Conservation (phyloP, 2,888 invertebrate species). For the Syritta pipiens region DNA sequence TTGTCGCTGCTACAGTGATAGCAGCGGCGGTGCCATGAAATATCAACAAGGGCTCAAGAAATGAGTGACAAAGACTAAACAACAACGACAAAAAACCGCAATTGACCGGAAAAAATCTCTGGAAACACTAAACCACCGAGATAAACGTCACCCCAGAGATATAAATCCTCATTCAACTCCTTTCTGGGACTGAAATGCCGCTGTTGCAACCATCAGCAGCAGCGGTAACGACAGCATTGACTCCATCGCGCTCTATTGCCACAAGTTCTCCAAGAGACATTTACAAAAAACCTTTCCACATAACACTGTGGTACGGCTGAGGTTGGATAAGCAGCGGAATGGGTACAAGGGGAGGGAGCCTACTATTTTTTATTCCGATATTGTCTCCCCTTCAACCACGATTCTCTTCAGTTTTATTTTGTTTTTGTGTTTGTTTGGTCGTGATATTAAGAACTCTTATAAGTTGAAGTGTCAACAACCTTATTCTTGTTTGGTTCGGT, state of each 20-base stretch:
- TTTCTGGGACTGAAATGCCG: conserved; percentile 41
- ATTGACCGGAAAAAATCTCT: conserved; percentile 39
- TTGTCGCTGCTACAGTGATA: background rate
- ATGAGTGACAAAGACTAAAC: conserved; percentile 1
- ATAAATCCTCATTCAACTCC: conserved; percentile 51
- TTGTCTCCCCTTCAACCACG: conserved; percentile 41
- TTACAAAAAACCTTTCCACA: conserved; percentile 37
- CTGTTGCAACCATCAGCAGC: conserved; percentile 1
- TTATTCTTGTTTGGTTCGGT: conserved; percentile 33
- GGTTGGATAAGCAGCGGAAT: background rate
- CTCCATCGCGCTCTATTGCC: background rate
- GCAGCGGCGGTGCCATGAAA: conserved; percentile 1
- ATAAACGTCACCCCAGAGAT: conserved; percentile 50
- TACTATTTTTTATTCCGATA: conserved; percentile 50
- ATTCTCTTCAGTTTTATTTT: conserved; percentile 6
- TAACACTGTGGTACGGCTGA: background rate
- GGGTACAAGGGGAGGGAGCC: background rate
- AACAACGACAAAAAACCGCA: background rate
- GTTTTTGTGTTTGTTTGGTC: conserved; percentile 19
- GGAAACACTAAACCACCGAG: conserved; percentile 25
- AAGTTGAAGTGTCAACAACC: conserved; percentile 68
- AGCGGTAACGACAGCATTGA: background rate
- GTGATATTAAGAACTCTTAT: conserved; percentile 38
- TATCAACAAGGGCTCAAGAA: conserved; percentile 16
- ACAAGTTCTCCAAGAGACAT: conserved; percentile 17